Conservation (phyloP, 2,113 vertebrate genomes). For the Plotosus lineatus region DNA sequence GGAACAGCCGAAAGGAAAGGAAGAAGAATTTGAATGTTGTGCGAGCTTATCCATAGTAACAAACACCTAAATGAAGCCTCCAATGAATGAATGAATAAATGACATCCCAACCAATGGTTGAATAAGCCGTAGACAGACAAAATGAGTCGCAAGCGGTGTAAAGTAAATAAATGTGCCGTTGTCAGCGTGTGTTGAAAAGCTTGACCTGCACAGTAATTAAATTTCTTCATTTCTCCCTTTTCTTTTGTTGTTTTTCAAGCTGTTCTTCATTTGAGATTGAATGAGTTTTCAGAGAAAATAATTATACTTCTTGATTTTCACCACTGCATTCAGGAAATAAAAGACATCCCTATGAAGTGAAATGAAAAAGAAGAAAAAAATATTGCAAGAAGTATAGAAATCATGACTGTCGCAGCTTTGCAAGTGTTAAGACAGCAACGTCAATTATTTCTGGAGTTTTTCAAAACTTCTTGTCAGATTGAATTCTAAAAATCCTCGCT, state of each 20-base stretch:
- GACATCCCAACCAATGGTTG: not conserved
- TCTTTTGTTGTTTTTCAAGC: not conserved
- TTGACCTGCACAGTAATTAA: not conserved
- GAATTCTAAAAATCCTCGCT: not conserved
- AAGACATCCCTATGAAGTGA: not conserved
- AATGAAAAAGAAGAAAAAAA: not conserved
- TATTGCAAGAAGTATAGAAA: not conserved
- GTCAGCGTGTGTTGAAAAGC: not conserved
- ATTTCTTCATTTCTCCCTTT: not conserved
- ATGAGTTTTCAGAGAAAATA: not conserved
- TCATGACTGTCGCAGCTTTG: not conserved
- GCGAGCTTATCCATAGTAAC: not conserved
- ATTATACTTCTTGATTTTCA: not conserved
- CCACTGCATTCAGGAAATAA: not conserved
- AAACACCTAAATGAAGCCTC: not conserved
- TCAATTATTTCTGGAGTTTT: not conserved
- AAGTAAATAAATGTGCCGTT: not conserved
- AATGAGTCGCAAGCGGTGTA: not conserved
- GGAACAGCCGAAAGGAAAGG: too few relatives aligned
- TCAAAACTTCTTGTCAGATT: not conserved
- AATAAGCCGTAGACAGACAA: not conserved
- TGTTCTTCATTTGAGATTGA: not conserved
- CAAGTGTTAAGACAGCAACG: not conserved
- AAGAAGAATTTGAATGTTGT: not conserved
- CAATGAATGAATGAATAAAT: not conserved